Base-by-base conservation (phyloP, 2,113 vertebrate genomes). In the Romanogobio albipinnatus region DNA sequence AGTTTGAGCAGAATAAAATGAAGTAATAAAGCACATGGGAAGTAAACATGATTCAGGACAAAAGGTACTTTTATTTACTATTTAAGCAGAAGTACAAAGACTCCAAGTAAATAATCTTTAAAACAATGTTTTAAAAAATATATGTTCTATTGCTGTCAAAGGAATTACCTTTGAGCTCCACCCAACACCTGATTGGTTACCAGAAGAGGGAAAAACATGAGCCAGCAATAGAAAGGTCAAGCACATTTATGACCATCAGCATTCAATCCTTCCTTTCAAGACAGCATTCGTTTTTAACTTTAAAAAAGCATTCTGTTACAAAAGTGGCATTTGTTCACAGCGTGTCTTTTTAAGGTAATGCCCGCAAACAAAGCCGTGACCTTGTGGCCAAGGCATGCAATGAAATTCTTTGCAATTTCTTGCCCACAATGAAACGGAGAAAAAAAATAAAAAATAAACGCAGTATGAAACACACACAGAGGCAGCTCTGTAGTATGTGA, bases 281-380 rank as follows among this genome's bases (percentile, higher is more conserved):
- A 84, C 26, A 77, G 81, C 84, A 73, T n/a, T 56, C 77, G 39
- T 39, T 39, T 39, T 39, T 39, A 39, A 39, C 7, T 84, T 86
- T 73, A 64, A 83, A 82, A 39, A 39, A 39, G 39, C 0, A 39
- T 36, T 3, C 36, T 0, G 51, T 85, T 79, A 82, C 82, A 79
- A 85, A 89, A 88, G 85, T 71, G 84, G 86, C 86, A 81, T 87
- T 87, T 88, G 89, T 89, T 86, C 77, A 81, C 82, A 81, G 78
- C 29, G 70, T 9, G 59, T 59, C 53, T 83, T 59, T 66, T 76
- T 64, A 77, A 83, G 85, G 74, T 82, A 43, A 22, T 51, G 62
- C 73, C 87, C 79, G 84, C 77, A 81, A 81, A 66, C 81, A 56
- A 66, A 76, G 85, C 73, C 15, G 36, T 68, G 66, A 77, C 78